Evolutionary conservation across 92 coral and sea anemone species (phyloP), one percentile per base, ranked within the genome.

Genomic region (Anthopleura xanthogrammica): DNA sequence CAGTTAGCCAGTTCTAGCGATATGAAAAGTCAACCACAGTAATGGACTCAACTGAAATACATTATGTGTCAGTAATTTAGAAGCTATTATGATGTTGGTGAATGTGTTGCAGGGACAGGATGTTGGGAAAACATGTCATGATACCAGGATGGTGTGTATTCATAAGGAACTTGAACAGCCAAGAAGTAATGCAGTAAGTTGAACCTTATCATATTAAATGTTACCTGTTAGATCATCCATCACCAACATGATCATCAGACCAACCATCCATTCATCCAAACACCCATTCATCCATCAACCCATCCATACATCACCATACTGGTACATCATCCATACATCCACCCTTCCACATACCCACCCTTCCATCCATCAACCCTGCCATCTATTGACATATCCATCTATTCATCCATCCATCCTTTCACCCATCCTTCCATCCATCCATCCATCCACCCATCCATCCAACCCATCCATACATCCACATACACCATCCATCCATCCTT

Each of bases 151-250:
- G 95, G 41, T 84, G 48, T 97, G 99, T 77, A 97, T 97, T 58
- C 92, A 94, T 29, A 91, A 92, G 55, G 99, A 97, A 81, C 92
- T 97, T 10, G 98, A 94, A 60, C 83, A 85, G 75, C 98, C 99
- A 2, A 91, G 99, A 57, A 97, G 75, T 77, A 86, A 89, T 79
- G 99, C 98, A 22, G 96, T 95, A 70, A 91, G 98, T 89, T 43
- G 74, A 68, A 3, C 9, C 36, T 19, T 8, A 7, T 46, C 36
- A 62, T 62, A 62, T 62, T 17, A 0, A 19, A 5, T 62, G 22
- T 17, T 62, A 19, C 10, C 5, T 22, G 70, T 20, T 22, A n/a
- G 40, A 0, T 29, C 41, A 5, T 2, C 3, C 16, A 68, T 10
- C 41, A 22, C 2, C 71, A 2, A 19, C 29, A 46, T 46, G 7